These are phyloP conservation scores for Anoplophora glabripennis DNA, from an alignment of 1,140 invertebrate genomes.

Conservation along the genomic window DNA sequence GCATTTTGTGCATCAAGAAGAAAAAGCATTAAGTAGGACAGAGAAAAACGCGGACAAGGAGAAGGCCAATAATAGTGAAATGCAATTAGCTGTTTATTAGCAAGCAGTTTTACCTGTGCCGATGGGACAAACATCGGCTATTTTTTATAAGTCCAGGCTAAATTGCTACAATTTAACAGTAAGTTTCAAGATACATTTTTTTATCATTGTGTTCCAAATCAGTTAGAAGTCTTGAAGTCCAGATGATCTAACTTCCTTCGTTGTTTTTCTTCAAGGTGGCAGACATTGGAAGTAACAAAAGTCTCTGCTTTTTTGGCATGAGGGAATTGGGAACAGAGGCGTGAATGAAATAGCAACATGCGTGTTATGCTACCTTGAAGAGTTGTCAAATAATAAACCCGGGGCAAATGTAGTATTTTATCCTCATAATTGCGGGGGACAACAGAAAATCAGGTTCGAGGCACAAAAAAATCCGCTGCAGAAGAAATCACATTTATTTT, in stretches of 20 bases:
- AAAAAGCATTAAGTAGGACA: constrained; percentile 12
- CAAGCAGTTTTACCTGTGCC: constrained; percentile 15
- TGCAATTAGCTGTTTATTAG: constrained; percentile 16
- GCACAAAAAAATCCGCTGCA: not conserved
- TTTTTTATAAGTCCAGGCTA: not conserved
- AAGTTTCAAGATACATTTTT: not conserved
- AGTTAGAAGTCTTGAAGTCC: not conserved
- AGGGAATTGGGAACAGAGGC: not conserved
- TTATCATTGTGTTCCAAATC: too few relatives aligned
- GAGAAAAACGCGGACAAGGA: constrained; percentile 14
- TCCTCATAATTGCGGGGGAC: too few relatives aligned
- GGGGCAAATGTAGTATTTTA: too few relatives aligned
- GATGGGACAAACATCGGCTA: constrained; percentile 7
- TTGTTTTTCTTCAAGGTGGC: not conserved
- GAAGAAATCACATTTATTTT: not conserved
- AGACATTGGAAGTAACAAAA: not conserved
- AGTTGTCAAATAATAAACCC: not conserved
- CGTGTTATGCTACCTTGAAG: not conserved
- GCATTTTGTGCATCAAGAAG: constrained; percentile 13
- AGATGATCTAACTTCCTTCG: not conserved
- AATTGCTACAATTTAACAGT: not conserved
- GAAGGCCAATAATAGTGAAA: constrained; percentile 13
- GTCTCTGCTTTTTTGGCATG: not conserved
- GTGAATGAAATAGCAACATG: not conserved
- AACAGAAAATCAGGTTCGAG: not conserved